Evolutionary conservation across 1,140 invertebrate genomes (phyloP).

Genomic region (Stegodyphus mimosarum): DNA sequence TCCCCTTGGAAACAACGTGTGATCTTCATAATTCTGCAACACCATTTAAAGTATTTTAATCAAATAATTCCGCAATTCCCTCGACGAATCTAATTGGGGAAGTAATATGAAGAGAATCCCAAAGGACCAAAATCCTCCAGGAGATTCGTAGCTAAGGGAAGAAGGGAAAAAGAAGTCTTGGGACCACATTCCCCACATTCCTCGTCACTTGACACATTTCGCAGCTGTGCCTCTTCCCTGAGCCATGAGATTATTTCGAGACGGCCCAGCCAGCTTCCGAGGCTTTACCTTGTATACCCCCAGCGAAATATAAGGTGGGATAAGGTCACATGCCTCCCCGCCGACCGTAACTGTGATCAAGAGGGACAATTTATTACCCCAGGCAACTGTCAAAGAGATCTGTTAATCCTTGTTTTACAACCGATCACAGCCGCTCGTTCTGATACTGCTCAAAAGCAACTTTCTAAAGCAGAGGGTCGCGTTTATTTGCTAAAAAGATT

Average conservation of each 20-base stretch:
- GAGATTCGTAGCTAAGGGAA: not conserved
- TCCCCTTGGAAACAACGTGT: no score
- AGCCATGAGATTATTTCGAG: conserved; percentile 20
- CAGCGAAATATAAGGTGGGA: conserved; percentile 6
- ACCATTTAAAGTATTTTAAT: no score
- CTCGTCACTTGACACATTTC: conserved; percentile 16
- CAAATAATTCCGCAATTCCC: no score
- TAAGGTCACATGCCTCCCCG: conserved; percentile 22
- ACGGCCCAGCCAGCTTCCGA: not conserved
- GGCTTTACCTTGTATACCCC: not conserved
- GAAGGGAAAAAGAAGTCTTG: not conserved
- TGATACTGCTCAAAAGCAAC: not conserved
- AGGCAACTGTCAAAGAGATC: conserved; percentile 47
- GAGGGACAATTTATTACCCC: conserved; percentile 47
- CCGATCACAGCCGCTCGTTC: not conserved
- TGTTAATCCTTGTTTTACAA: conserved; percentile 57
- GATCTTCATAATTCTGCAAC: no score
- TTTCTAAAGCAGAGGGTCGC: no score
- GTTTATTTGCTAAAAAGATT: no score
- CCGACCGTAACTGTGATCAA: conserved; percentile 10
- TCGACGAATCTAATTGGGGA: no score
- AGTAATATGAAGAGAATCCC: no score
- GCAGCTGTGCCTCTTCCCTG: conserved; percentile 40
- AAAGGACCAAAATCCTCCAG: not conserved
- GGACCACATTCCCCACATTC: conserved; percentile 38